Base-by-base conservation (phyloP, 2,888 invertebrate species). In the Catocala fraxini region DNA sequence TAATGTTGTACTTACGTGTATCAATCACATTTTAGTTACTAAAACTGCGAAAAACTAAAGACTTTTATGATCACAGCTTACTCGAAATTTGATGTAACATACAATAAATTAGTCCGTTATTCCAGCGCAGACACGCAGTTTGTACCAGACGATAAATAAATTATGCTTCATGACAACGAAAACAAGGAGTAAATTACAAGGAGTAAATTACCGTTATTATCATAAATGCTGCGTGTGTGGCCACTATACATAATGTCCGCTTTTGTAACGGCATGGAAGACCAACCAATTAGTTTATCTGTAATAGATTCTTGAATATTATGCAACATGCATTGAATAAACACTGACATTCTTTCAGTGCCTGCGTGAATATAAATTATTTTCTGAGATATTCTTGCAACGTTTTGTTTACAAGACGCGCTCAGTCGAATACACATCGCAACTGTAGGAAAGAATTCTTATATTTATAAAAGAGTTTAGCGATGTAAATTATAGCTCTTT, bases 151-250 rank as follows among this genome's bases (percentile, higher is more conserved):
- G 66, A 70, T 70, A 68, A 65, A 69, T 66, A 66, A 51, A 60
- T 51, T 56, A 65, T 56, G 59, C 59, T 43, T 64, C 70, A 67
- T 74, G 77, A 84, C 78, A 81, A 75, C 78, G 71, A 65, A 77
- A 81, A 82, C 78, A 67, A 83, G 82, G 70, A 79, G 77, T 71
- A 83, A 85, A 84, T 83, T 79, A 77, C 74, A 67, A 83, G 82
- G 70, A 79, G 77, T 71, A 83, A 85, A 84, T 83, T 79, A 77
- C 74, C 62, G 78, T 79, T 76, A 84, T 83, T 83, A 83, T 71
- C 63, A 59, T 65, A 67, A 72, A 73, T 71, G 69, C 63, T 70
- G 66, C 70, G 77, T 74, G 81, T 75, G 68, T 65, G 60, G 43
- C 47, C 47, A 35, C 51, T 15, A 6, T 13, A 46, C 61, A 63